phyloP scores from a whole-genome alignment of 1,140 invertebrate species.

The Drosophila navojoa region DNA sequence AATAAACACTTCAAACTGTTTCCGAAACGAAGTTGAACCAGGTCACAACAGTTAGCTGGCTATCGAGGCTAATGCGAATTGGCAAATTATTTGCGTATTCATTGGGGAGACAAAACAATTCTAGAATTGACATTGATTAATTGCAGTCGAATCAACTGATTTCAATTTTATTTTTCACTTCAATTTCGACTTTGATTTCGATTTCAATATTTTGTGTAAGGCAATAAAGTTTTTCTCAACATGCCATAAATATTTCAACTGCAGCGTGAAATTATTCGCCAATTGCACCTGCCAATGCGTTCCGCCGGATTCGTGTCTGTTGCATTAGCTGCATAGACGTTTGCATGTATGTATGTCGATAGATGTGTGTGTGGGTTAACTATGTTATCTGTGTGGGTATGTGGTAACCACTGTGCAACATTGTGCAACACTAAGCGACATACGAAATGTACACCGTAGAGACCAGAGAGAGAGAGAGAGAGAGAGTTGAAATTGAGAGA shows the following conservation, averaged over 20 bases:
- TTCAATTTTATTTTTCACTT: neutral
- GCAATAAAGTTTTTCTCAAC: constrained; percentile 42
- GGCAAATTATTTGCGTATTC: constrained; percentile 18
- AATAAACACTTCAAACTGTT: constrained; percentile 62
- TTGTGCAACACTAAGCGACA: constrained; percentile 2
- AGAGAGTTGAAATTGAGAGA: too few relatives aligned
- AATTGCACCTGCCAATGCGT: constrained; percentile 72
- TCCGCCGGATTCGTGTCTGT: constrained; percentile 26
- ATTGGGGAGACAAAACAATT: constrained; percentile 6
- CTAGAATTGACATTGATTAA: constrained; percentile 28
- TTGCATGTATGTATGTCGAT: neutral
- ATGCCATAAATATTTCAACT: constrained; percentile 62
- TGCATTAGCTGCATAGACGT: constrained; percentile 2
- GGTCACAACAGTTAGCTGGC: constrained; percentile 17
- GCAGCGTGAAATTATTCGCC: constrained; percentile 67
- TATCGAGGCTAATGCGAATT: constrained; percentile 26
- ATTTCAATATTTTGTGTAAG: constrained; percentile 40
- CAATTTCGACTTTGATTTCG: constrained; percentile 14
- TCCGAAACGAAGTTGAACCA: constrained; percentile 38
- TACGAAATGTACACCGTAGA: too few relatives aligned
- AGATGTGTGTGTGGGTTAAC: constrained; percentile 1
- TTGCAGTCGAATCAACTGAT: constrained; percentile 21
- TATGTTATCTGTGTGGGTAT: neutral
- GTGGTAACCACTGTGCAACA: constrained; percentile 9
- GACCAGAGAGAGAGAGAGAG: too few relatives aligned